Evolutionary conservation across 2,888 invertebrate species (phyloP).

Genomic region (Alitta virens): DNA sequence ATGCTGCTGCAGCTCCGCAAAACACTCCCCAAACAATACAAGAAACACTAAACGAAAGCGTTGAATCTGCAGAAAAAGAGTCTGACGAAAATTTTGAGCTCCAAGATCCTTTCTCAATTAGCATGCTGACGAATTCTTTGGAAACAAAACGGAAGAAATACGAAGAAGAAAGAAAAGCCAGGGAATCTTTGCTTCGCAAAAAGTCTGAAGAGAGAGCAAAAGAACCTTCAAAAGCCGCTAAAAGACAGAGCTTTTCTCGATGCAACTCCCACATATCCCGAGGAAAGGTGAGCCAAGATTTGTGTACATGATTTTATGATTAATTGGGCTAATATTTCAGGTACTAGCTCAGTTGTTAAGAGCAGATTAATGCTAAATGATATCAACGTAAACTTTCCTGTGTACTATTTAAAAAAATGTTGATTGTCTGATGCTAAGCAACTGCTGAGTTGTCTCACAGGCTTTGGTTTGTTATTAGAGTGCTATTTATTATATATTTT

Average conservation of each 20-base stretch:
- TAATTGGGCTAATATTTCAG: too few relatives aligned
- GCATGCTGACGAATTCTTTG: slow-evolving; percentile 24
- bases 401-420: too few relatives aligned
- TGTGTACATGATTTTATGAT: too few relatives aligned
- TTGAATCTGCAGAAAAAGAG: not conserved
- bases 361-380: too few relatives aligned
- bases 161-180: slow-evolving; percentile 19
- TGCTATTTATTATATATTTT: too few relatives aligned
- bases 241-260: not conserved
- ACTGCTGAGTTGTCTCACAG: too few relatives aligned
- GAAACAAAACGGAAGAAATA: slow-evolving; percentile 27
- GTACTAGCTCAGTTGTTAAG: too few relatives aligned
- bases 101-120: slow-evolving; percentile 31
- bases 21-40: not conserved
- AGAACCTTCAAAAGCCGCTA: not conserved
- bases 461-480: too few relatives aligned
- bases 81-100: slow-evolving; percentile 21
- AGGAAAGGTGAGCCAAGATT: slow-evolving; percentile 1
- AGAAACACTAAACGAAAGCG: not conserved
- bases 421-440: too few relatives aligned
- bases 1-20: not conserved
- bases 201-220: slow-evolving; percentile 8
- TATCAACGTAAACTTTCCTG: too few relatives aligned
- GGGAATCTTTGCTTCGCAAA: slow-evolving; percentile 6
- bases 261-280: slow-evolving; percentile 11